Percentiles rank a stretch among this genome's conserved stretches.
Evolutionary conservation across 2,888 invertebrate genomes (phyloP).

Genomic region (Biston betularia): DNA sequence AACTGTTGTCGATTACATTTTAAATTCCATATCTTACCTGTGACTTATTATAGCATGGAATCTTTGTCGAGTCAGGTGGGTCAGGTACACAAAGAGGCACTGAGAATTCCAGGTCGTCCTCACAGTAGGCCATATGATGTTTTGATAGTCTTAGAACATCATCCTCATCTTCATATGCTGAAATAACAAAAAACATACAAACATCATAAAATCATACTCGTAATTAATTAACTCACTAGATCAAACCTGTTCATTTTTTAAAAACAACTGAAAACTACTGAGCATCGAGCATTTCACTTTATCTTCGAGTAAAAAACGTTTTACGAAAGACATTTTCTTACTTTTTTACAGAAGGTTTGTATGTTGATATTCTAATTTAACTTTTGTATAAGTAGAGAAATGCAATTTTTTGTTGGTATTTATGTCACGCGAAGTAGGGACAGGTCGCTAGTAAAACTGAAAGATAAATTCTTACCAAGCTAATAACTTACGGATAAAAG

Average conservation of each 20-base stretch:
- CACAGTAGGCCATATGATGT: constrained; percentile 79
- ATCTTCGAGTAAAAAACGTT: no score
- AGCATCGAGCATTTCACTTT: no score
- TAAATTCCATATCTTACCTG: constrained; percentile 68
- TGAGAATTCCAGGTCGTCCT: constrained; percentile 84
- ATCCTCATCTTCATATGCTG: constrained; percentile 88
- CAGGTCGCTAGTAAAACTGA: no score
- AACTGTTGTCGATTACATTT: background rate
- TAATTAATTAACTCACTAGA: no score
- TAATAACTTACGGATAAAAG: constrained; percentile 74
- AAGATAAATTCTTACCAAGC: background rate
- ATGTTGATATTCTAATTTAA: no score
- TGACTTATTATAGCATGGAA: constrained; percentile 89
- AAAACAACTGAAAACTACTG: no score
- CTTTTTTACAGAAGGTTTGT: no score
- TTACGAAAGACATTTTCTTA: no score
- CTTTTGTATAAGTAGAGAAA: no score
- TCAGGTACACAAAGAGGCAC: constrained; percentile 87
- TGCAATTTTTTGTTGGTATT: no score
- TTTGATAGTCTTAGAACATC: constrained; percentile 73
- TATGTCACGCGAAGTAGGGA: no score
- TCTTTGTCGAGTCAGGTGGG: constrained; percentile 86
- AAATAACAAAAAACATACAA: constrained; percentile 20
- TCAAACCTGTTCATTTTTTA: no score
- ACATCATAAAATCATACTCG: background rate